phyloP scores from a whole-genome alignment of 2,113 vertebrate genomes.

The Casuarius casuarius region DNA sequence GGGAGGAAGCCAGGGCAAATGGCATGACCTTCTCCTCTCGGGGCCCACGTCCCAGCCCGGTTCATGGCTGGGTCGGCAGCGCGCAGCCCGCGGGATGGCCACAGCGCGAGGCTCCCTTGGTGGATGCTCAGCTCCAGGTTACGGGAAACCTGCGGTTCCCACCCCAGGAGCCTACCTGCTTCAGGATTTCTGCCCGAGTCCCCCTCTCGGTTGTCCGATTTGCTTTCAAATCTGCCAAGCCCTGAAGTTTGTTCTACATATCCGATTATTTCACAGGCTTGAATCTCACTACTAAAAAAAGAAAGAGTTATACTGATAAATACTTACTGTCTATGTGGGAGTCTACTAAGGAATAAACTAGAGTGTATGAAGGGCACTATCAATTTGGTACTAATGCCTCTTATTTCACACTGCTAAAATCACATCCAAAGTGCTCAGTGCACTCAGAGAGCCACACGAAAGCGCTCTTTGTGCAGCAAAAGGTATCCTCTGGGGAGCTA shows the following conservation, averaged over 20 bases:
- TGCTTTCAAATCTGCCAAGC: constrained; percentile 20
- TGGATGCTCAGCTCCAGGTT: background rate
- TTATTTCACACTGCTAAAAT: background rate
- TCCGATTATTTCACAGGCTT: constrained; percentile 10
- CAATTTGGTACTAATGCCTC: background rate
- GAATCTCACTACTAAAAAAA: constrained; percentile 34
- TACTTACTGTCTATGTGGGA: background rate
- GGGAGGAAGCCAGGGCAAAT: background rate
- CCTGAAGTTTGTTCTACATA: background rate
- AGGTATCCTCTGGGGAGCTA: rapidly evolving
- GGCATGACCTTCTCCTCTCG: background rate
- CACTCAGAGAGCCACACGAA: background rate
- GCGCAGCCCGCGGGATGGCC: background rate
- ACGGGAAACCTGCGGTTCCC: background rate
- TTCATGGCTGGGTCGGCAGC: background rate
- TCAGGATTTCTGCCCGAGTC: background rate
- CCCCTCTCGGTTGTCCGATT: background rate
- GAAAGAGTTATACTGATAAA: constrained; percentile 22
- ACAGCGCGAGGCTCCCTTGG: rapidly evolving
- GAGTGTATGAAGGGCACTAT: constrained; percentile 40
- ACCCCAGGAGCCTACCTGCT: background rate
- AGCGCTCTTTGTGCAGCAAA: constrained; percentile 12
- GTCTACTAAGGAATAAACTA: constrained; percentile 17
- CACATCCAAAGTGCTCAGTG: background rate
- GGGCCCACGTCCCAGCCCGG: background rate